These are phyloP conservation scores for Xenopus laevis DNA, from an alignment of 2,113 vertebrate genomes.

Conservation along the genomic window DNA sequence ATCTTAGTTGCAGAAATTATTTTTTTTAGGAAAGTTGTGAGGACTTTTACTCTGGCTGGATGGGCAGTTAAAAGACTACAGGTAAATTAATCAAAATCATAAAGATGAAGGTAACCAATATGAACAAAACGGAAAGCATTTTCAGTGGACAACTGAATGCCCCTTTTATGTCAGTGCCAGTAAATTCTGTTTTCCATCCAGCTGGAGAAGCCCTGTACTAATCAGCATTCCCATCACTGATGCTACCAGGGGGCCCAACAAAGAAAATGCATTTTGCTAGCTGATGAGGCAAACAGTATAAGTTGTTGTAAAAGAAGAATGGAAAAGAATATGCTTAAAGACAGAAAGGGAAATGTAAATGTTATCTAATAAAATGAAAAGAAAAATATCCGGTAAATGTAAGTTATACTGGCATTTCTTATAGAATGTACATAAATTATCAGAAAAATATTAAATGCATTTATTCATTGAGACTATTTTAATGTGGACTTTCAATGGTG, in stretches of 20 bases:
- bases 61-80: background rate
- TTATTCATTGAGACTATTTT: too few species aligned
- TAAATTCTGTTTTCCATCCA: conserved; percentile 8
- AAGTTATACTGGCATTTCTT: too few species aligned
- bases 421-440: too few species aligned
- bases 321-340: background rate
- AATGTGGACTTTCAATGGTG: too few species aligned
- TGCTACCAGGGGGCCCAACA: conserved; percentile 15
- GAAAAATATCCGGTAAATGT: too few species aligned
- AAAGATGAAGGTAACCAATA: background rate
- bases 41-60: background rate
- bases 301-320: background rate
- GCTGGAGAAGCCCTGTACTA: conserved; percentile 21
- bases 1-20: too few species aligned
- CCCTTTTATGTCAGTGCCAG: conserved; percentile 20
- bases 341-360: too few species aligned
- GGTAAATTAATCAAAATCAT: background rate
- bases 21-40: too few species aligned
- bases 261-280: conserved; percentile 16
- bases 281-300: conserved; percentile 8
- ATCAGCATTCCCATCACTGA: conserved; percentile 23
- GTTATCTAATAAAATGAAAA: too few species aligned
- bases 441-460: too few species aligned
- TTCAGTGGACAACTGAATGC: conserved; percentile 10
- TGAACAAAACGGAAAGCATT: background rate